A percentile compares a stretch with the other conserved stretches of the same genome.
Conservation (phyloP, 1,140 invertebrate genomes). For the Zophobas morio region DNA sequence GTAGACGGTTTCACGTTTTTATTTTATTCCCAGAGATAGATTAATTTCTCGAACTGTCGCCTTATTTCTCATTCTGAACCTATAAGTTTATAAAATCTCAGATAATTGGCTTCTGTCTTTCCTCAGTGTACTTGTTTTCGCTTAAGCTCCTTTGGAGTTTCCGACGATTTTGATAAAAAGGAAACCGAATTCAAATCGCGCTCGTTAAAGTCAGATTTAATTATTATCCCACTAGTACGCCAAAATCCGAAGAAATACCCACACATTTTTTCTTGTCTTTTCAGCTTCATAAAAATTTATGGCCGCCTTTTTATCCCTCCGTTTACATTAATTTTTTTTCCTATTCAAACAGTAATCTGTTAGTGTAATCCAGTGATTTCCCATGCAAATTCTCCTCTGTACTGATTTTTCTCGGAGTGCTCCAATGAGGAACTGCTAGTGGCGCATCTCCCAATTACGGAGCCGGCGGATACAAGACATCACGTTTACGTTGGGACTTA, state of each 20-base stretch:
- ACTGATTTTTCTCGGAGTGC: slow-evolving; percentile 41
- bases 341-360: slow-evolving; percentile 25
- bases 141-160: neutral
- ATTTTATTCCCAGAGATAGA: slow-evolving; percentile 51
- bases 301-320: neutral
- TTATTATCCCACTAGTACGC: too few relatives aligned
- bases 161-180: too few relatives aligned
- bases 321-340: neutral
- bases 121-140: neutral
- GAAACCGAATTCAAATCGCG: neutral
- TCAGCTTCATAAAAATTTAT: slow-evolving; percentile 3
- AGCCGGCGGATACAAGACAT: slow-evolving; percentile 45
- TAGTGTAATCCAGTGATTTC: slow-evolving; percentile 43
- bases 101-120: slow-evolving; percentile 38
- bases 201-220: neutral
- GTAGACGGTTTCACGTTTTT: slow-evolving; percentile 46
- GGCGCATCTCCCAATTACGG: slow-evolving; percentile 34
- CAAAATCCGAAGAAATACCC: neutral
- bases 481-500: slow-evolving; percentile 51
- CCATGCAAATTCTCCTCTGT: slow-evolving; percentile 42
- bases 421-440: slow-evolving; percentile 42
- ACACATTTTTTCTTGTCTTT: neutral
- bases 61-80: slow-evolving; percentile 48
- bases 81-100: slow-evolving; percentile 47
- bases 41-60: slow-evolving; percentile 51